Base-by-base conservation (phyloP, 2,797 vertebrate genomes). In the Triplophysa yarkandensis region DNA sequence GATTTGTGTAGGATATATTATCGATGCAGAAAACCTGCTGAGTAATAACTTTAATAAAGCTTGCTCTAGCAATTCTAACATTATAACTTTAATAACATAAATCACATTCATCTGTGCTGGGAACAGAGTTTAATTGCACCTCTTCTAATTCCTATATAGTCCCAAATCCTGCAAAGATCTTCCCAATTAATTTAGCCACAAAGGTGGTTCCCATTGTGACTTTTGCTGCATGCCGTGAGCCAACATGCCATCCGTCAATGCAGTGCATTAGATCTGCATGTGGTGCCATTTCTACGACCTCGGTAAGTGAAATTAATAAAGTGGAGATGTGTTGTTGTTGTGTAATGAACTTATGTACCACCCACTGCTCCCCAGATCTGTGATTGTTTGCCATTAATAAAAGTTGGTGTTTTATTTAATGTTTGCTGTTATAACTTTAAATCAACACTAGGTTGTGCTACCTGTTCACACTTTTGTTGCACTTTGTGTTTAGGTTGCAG, bases 391-490 rank as follows among this genome's bases (percentile, higher is more conserved):
- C 19, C 4, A 23, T 50, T 1, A 10, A 11, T 4, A 17, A 46
- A 46, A 4, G 13, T 16, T 41, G 13, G n/a, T 41, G 36, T 16
- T 44, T 17, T 17, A 44, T 44, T 28, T 5, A 10, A 16, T 41
- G 7, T n/a, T 30, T 10, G 7, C 14, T 43, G 14, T 13, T n/a
- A 32, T 43, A 6, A 9, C 13, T 11, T 4, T 9, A 14, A 28
- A 5, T 48, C 52, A 19, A 16, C 73, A 50, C 73, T 50, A 67
- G 73, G 1, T 36, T 41, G 6, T 14, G 46, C 27, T 57, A 39
- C n/a, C 10, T 44, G 4, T 44, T 46, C 62, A 43, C 39, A 46
- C 25, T 27, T 66, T 1, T 65, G 16, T n/a, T n/a, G n/a, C n/a
- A n/a, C n/a, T n/a, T n/a, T n/a, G n/a, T n/a, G 41, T 36, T 16